phyloP scores from a whole-genome alignment of 2,888 invertebrate species.

The Ferrisia virgata region DNA sequence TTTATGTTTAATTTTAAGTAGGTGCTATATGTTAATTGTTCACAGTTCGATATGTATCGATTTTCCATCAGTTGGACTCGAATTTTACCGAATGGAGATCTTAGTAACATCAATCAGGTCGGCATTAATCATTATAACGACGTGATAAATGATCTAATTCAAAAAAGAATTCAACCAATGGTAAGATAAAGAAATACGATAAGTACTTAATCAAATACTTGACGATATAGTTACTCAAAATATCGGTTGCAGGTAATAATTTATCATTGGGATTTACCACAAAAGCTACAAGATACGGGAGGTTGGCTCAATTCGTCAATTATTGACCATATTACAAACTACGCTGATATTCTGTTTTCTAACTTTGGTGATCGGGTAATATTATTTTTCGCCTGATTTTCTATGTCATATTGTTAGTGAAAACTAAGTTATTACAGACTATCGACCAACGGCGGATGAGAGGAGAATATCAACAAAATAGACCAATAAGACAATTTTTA shows the following conservation, averaged over 20 bases:
- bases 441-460: not conserved
- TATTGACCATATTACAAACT: slow-evolving; percentile 63
- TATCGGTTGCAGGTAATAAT: not conserved
- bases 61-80: slow-evolving; percentile 55
- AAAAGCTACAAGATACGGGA: slow-evolving; percentile 50
- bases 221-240: not conserved
- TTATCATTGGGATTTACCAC: not conserved
- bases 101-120: slow-evolving; percentile 52
- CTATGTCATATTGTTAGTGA: not conserved
- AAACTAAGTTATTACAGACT: too few species aligned
- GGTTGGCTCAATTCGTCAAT: slow-evolving; percentile 67
- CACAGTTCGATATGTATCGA: slow-evolving; percentile 50
- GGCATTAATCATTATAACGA: slow-evolving; percentile 57
- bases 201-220: not conserved
- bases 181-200: too few species aligned
- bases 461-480: too few species aligned
- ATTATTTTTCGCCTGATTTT: too few species aligned
- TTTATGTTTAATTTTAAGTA: not conserved
- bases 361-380: slow-evolving; percentile 57
- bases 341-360: slow-evolving; percentile 59
- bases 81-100: slow-evolving; percentile 54
- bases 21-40: not conserved
- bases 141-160: slow-evolving; percentile 54
- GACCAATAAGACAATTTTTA: too few species aligned
- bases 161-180: slow-evolving; percentile 54